A percentile compares a stretch with the other conserved stretches of the same genome.
phyloP scores from a whole-genome alignment of 2,113 vertebrate genomes.

The Mustelus asterias region DNA sequence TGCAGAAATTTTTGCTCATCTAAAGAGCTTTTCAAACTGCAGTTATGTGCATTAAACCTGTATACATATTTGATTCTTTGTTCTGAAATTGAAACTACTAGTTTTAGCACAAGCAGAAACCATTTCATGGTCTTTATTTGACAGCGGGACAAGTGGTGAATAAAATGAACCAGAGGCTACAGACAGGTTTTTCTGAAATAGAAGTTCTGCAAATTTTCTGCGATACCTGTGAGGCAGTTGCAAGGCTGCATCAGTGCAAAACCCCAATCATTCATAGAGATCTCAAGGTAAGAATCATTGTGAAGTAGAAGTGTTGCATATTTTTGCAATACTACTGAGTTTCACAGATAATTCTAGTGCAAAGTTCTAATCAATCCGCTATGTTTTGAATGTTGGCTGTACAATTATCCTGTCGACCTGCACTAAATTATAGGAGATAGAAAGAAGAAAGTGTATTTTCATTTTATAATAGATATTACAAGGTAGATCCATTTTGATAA shows the following conservation, averaged over 20 bases:
- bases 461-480: background rate
- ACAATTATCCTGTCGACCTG: background rate
- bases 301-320: background rate
- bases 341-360: background rate
- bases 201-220: conserved; percentile 89
- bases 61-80: background rate
- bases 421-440: background rate
- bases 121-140: conserved; percentile 25
- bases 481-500: background rate
- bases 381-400: background rate
- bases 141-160: conserved; percentile 92
- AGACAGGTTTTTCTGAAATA: conserved; percentile 78
- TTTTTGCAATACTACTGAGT: background rate
- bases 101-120: background rate
- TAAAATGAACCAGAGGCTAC: conserved; percentile 92
- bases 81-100: background rate
- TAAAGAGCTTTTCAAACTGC: background rate
- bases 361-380: background rate
- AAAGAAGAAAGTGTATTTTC: background rate
- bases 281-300: conserved; percentile 69
- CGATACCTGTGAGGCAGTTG: conserved; percentile 89
- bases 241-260: conserved; percentile 90
- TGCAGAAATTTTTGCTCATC: background rate
- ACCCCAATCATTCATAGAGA: conserved; percentile 90
- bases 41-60: background rate